A percentile compares a stretch with the other conserved stretches of the same genome.
Conservation (phyloP, 1,140 invertebrate genomes). For the Campoletis sonorensis region DNA sequence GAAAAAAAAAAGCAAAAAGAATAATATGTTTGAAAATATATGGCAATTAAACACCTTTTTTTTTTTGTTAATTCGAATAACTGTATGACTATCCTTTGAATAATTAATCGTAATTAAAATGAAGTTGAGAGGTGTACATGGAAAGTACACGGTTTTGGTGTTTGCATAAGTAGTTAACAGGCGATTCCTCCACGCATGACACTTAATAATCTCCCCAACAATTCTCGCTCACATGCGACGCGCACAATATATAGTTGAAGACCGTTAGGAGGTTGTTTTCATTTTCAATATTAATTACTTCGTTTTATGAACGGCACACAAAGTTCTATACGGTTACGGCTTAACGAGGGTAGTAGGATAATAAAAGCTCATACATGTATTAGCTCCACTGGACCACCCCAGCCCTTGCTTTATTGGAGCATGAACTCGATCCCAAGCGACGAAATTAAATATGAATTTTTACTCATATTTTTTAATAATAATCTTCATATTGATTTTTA, state of each 20-base stretch:
- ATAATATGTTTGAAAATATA: too few species aligned
- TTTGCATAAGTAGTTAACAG: background rate
- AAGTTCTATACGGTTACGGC: conserved; percentile 62
- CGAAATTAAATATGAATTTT: background rate
- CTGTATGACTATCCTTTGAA: background rate
- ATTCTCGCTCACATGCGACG: background rate
- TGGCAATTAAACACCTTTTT: too few species aligned
- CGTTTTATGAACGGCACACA: conserved; percentile 66
- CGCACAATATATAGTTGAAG: conserved; percentile 30
- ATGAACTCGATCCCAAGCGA: background rate
- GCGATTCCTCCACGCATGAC: background rate
- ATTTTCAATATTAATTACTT: conserved; percentile 68
- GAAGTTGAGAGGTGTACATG: background rate
- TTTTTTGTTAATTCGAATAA: too few species aligned
- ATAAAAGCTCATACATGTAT: conserved; percentile 9
- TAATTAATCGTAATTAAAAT: background rate
- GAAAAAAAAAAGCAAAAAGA: too few species aligned
- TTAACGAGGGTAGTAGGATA: conserved; percentile 50
- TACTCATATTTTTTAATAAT: conserved; percentile 1
- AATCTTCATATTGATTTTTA: background rate
- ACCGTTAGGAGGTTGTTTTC: conserved; percentile 4
- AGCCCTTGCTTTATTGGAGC: background rate
- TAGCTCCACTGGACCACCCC: background rate
- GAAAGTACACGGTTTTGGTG: background rate
- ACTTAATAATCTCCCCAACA: background rate